Conservation (phyloP, 1,140 invertebrate genomes). For the Bombus difficillimus region DNA sequence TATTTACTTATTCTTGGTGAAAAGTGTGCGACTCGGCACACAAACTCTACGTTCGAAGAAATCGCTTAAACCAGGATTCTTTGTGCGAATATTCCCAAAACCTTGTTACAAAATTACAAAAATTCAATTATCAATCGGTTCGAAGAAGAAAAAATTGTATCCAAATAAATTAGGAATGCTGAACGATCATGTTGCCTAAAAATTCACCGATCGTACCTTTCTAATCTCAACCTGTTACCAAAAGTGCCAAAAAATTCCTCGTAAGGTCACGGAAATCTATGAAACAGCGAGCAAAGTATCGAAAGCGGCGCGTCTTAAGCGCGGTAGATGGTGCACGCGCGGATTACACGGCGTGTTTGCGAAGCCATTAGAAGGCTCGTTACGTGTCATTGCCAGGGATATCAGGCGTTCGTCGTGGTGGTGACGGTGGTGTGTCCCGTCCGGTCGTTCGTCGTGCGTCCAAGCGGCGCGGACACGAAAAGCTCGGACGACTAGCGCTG, state of each 20-base stretch:
- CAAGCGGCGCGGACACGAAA: constrained; percentile 50
- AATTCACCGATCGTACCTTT: too few species aligned
- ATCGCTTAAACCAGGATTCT: too few species aligned
- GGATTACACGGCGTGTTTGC: constrained; percentile 63
- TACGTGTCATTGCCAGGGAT: constrained; percentile 75
- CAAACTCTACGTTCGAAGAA: too few species aligned
- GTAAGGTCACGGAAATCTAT: too few species aligned
- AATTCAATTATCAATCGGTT: not conserved
- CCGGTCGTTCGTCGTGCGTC: constrained; percentile 37
- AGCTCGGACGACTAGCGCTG: constrained; percentile 44
- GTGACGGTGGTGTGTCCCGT: constrained; percentile 55
- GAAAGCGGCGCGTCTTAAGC: not conserved
- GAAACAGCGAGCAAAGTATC: not conserved
- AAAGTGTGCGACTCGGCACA: too few species aligned
- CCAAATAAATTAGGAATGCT: too few species aligned
- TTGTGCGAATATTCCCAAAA: not conserved
- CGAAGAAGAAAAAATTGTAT: not conserved
- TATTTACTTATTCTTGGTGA: too few species aligned
- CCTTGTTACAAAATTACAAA: not conserved
- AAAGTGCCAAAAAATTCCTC: too few species aligned
- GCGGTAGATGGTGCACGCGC: constrained; percentile 9
- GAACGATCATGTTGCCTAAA: too few species aligned
- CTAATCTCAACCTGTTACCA: fast-evolving
- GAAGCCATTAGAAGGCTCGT: constrained; percentile 75
- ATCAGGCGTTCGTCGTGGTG: constrained; percentile 64